Conservation (phyloP, 2,888 invertebrate genomes). For the Monoplex corrugatus region DNA sequence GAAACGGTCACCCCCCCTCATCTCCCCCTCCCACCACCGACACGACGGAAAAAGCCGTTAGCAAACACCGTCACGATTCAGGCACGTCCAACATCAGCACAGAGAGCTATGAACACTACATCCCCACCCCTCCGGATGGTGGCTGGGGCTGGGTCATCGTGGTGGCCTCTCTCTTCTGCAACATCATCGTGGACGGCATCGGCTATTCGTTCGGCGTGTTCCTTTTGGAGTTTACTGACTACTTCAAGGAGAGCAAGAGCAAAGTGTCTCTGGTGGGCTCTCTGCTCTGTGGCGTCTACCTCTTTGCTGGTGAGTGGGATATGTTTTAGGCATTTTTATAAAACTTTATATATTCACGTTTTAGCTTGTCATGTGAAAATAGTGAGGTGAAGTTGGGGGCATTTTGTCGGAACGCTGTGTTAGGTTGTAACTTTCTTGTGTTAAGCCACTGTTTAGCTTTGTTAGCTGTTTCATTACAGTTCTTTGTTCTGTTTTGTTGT, state of each 20-base stretch:
- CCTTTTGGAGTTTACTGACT: conserved; percentile 85
- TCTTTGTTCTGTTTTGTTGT: too few species aligned
- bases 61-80: conserved; percentile 59
- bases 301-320: conserved; percentile 88
- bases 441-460: too few species aligned
- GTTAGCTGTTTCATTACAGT: too few species aligned
- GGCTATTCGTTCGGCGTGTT: conserved; percentile 94
- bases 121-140: conserved; percentile 83
- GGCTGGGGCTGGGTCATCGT: conserved; percentile 98
- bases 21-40: not conserved
- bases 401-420: too few species aligned
- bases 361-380: too few species aligned
- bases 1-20: not conserved
- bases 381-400: too few species aligned
- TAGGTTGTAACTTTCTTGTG: too few species aligned
- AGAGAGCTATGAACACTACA: conserved; percentile 71
- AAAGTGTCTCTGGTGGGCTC: conserved; percentile 93
- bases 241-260: conserved; percentile 89
- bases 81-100: conserved; percentile 65
- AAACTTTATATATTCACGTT: too few species aligned
- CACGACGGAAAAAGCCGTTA: not conserved
- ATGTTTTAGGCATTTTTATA: too few species aligned
- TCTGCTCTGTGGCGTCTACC: conserved; percentile 93
- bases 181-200: conserved; percentile 96
- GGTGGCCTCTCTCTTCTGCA: conserved; percentile 94